A percentile compares a stretch with the other conserved stretches of the same genome.
These are phyloP conservation scores for Rhorus exstirpatorius DNA, from an alignment of 2,888 invertebrate species.

Conservation along the genomic window DNA sequence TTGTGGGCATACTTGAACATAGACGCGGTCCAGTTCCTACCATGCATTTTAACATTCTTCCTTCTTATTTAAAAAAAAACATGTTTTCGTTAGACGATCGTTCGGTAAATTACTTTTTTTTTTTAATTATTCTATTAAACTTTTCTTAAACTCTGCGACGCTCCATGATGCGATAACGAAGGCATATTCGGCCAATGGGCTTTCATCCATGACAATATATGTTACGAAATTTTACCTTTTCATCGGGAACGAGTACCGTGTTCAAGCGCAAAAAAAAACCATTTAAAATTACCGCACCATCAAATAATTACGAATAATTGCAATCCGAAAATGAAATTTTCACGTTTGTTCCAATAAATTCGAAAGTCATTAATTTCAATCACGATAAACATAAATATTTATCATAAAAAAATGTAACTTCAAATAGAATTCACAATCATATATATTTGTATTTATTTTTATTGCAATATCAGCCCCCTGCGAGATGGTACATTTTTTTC, in stretches of 20 bases:
- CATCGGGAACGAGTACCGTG: background rate
- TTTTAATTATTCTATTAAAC: slow-evolving; percentile 10
- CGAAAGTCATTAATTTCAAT: too few species aligned
- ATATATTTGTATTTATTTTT: too few species aligned
- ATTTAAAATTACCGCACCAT: background rate
- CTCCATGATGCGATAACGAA: background rate
- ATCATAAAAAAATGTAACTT: too few species aligned
- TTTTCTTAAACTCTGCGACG: background rate
- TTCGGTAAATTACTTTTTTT: slow-evolving; percentile 23
- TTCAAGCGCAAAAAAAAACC: background rate
- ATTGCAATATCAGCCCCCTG: too few species aligned
- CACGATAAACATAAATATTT: too few species aligned
- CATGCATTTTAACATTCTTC: slow-evolving; percentile 70
- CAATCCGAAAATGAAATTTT: too few species aligned
- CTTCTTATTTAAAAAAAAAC: slow-evolving; percentile 18
- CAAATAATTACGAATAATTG: background rate
- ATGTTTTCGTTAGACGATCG: background rate
- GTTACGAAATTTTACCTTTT: slow-evolving; percentile 18
- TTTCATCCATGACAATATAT: slow-evolving; percentile 5
- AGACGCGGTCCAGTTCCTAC: slow-evolving; percentile 76
- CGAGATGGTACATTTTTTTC: too few species aligned
- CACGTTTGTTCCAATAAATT: too few species aligned
- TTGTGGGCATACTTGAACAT: slow-evolving; percentile 69
- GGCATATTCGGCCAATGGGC: slow-evolving; percentile 2
- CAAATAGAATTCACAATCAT: too few species aligned